Base-by-base conservation (phyloP, 2,113 vertebrate genomes). In the Fulmarus glacialis region DNA sequence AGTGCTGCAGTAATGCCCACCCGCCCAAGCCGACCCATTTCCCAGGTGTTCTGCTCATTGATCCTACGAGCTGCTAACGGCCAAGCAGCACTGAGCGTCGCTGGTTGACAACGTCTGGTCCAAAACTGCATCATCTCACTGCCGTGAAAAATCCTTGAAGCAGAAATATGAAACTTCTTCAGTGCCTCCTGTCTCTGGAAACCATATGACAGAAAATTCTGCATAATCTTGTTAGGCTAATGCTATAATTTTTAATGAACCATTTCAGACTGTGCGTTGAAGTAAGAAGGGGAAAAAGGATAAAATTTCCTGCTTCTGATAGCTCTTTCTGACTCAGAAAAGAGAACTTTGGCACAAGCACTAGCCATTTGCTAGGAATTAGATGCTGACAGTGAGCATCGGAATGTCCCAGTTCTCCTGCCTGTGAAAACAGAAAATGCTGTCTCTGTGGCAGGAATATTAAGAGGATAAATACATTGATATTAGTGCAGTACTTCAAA, bases 41-140 rank as follows among this genome's bases (percentile, higher is more conserved):
- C 47, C 52, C 2, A 1, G 0, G 0, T 10, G 42, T 15, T 48
- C 53, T 27, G 7, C 0, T 17, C 66, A 5, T 6, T 8, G 43
- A 5, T 18, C 43, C 36, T 3, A 2, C 0, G 11, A 32, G 73
- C 64, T n/a, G 48, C 34, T 20, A 6, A 6, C 1, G 12, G 32
- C 56, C 2, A 1, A 62, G 58, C 7, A 0, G 22, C 1, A 18
- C 45, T 62, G 9, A 23, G 47, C 40, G 32, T 8, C 3, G 6
- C 38, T 18, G 59, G 18, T 4, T 19, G 77, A 36, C 75, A 42
- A 7, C 3, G 2, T 7, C 47, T 62, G 32, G 8, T 27, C 58
- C 18, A 12, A 50, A 77, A 14, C 42, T 9, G 24, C 23, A 27
- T 17, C 45, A 8, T 12, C 56, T 53, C 40, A 13, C 7, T 82